Evolutionary conservation across 2,797 vertebrate species (phyloP).

Genomic region (Huso huso): DNA sequence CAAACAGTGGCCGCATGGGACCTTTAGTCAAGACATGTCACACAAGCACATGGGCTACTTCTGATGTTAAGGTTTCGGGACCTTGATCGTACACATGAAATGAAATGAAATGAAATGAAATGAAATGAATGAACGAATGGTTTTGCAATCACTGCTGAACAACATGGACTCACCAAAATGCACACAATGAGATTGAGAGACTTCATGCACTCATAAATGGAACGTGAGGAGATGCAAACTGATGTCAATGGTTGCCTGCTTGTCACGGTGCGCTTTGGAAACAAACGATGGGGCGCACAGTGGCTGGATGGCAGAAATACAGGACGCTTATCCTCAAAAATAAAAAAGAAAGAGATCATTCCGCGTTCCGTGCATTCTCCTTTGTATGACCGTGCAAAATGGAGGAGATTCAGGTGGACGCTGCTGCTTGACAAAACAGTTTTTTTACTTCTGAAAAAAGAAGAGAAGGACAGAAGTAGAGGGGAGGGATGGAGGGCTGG

Average conservation of each 20-base stretch:
- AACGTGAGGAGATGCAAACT: conserved; percentile 17
- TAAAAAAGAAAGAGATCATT: conserved; percentile 7
- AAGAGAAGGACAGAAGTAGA: background rate
- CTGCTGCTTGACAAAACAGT: conserved; percentile 33
- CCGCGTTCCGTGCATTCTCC: background rate
- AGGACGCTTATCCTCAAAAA: background rate
- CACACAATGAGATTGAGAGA: conserved; percentile 27
- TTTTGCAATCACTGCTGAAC: conserved; percentile 62
- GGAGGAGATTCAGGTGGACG: background rate
- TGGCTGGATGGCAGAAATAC: conserved; percentile 49
- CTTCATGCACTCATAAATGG: conserved; percentile 51
- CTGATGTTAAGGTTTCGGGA: conserved; percentile 6
- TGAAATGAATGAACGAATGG: conserved; percentile 6
- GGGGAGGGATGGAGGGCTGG: conserved; percentile 5
- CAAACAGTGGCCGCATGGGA: no score
- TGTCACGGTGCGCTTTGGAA: conserved; percentile 13
- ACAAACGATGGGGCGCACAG: conserved; percentile 34
- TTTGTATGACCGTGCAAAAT: background rate
- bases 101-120: background rate
- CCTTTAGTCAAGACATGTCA: conserved; percentile 18
- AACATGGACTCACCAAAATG: conserved; percentile 49
- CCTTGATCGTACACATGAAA: background rate
- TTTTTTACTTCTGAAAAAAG: conserved; percentile 23
- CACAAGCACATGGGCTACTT: background rate
- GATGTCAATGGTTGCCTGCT: conserved; percentile 33